Evolutionary conservation across 2,888 invertebrate species (phyloP).

Genomic region (Erpobdella octoculata): DNA sequence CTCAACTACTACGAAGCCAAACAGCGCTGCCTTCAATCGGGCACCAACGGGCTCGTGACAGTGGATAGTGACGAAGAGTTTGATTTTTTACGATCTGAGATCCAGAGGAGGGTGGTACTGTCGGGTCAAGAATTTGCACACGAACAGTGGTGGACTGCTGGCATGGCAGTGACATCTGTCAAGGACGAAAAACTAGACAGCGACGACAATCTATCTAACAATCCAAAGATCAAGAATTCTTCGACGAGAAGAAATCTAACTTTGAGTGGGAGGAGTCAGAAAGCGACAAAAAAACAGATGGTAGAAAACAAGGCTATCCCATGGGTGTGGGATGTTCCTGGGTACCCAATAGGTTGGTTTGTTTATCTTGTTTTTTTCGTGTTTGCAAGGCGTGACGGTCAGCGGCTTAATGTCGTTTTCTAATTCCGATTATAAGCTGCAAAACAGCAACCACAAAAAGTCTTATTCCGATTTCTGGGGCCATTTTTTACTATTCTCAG

Average conservation of each 20-base stretch:
- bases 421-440: not conserved
- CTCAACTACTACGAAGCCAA: slow-evolving; percentile 27
- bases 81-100: slow-evolving; percentile 27
- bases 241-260: not conserved
- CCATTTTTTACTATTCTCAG: no score
- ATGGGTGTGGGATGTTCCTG: slow-evolving; percentile 14
- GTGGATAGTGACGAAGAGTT: slow-evolving; percentile 29
- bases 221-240: not conserved
- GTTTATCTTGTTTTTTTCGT: not conserved
- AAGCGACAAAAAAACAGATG: not conserved
- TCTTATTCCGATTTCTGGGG: not conserved
- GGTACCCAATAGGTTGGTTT: not conserved
- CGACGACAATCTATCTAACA: not conserved
- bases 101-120: slow-evolving; percentile 23
- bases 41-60: slow-evolving; percentile 20
- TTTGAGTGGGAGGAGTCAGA: not conserved
- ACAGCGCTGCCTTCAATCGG: slow-evolving; percentile 18
- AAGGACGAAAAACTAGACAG: not conserved
- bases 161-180: slow-evolving; percentile 16
- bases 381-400: not conserved
- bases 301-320: not conserved
- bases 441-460: not conserved
- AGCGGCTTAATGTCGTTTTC: not conserved
- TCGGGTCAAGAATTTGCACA: slow-evolving; percentile 32
- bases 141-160: slow-evolving; percentile 34